These are phyloP conservation scores for Parapristionchus giblindavisi DNA, from an alignment of 2,888 invertebrate species.

Conservation along the genomic window DNA sequence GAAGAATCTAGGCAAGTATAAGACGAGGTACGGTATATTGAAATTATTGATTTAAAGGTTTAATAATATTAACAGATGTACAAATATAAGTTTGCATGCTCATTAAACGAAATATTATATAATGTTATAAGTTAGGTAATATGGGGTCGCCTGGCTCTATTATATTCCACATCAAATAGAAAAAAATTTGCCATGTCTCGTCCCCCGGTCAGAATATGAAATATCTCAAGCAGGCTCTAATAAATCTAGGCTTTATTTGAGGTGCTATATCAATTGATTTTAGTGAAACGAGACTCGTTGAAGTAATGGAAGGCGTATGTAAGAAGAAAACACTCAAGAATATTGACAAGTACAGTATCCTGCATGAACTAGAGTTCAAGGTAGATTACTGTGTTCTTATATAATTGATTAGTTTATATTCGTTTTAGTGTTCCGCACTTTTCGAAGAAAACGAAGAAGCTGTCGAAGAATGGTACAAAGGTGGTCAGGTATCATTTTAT, in stretches of 20 bases:
- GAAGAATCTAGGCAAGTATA: constrained; percentile 82
- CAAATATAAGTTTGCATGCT: too few species aligned
- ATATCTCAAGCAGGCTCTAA: too few species aligned
- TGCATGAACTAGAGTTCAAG: constrained; percentile 63
- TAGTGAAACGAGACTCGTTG: constrained; percentile 86
- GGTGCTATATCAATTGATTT: constrained; percentile 40
- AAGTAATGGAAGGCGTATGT: constrained; percentile 89
- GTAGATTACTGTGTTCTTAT: too few species aligned
- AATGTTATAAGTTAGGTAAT: too few species aligned
- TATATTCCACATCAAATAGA: too few species aligned
- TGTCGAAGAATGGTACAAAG: constrained; percentile 89
- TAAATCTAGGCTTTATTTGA: background rate
- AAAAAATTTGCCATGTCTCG: too few species aligned
- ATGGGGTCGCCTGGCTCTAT: too few species aligned
- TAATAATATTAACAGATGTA: too few species aligned
- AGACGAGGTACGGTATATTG: constrained; percentile 74
- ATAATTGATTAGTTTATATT: background rate
- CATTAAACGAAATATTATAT: too few species aligned
- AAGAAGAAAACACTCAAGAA: constrained; percentile 73
- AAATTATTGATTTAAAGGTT: too few species aligned
- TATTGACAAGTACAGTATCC: constrained; percentile 69
- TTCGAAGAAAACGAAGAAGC: constrained; percentile 84
- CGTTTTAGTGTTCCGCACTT: constrained; percentile 81
- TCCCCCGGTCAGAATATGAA: too few species aligned
- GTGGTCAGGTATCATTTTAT: constrained; percentile 71